A percentile compares a stretch with the other conserved stretches of the same genome.
These are phyloP conservation scores for Anableps anableps DNA, from an alignment of 2,797 vertebrate species.

Conservation along the genomic window DNA sequence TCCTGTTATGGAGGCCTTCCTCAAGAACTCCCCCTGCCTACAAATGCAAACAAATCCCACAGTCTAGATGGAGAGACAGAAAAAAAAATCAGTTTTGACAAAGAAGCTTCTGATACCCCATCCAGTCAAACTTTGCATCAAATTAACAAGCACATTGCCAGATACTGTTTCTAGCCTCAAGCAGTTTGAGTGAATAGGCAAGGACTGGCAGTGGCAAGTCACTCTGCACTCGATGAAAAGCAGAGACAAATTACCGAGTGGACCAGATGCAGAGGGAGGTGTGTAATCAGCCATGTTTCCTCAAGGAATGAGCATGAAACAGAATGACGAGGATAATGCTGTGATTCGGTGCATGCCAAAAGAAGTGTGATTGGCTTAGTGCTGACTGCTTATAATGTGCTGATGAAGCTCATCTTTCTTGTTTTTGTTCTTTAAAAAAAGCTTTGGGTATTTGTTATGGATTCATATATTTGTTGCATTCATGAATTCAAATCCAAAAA, in stretches of 20 bases:
- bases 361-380: constrained; percentile 61
- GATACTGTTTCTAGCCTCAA: constrained; percentile 48
- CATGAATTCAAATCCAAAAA: constrained; percentile 46
- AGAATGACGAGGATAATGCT: constrained; percentile 57
- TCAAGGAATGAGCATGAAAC: constrained; percentile 52
- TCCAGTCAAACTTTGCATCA: constrained; percentile 60
- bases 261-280: constrained; percentile 37
- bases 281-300: constrained; percentile 55
- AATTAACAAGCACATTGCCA: constrained; percentile 64
- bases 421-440: constrained; percentile 43
- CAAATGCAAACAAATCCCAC: constrained; percentile 63
- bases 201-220: constrained; percentile 19
- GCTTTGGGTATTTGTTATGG: constrained; percentile 33
- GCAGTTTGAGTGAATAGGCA: constrained; percentile 38
- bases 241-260: constrained; percentile 34
- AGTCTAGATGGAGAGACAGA: constrained; percentile 28
- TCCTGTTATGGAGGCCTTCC: constrained; percentile 62
- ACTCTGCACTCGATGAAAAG: constrained; percentile 14
- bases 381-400: constrained; percentile 57
- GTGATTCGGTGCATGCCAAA: constrained; percentile 37
- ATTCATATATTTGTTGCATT: constrained; percentile 14
- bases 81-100: constrained; percentile 49
- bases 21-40: constrained; percentile 58
- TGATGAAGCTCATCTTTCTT: constrained; percentile 58
- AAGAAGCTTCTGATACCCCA: constrained; percentile 58